Evolutionary conservation across 2,113 vertebrate species (phyloP).

Genomic region (Dunckerocampus dactyliophorus): DNA sequence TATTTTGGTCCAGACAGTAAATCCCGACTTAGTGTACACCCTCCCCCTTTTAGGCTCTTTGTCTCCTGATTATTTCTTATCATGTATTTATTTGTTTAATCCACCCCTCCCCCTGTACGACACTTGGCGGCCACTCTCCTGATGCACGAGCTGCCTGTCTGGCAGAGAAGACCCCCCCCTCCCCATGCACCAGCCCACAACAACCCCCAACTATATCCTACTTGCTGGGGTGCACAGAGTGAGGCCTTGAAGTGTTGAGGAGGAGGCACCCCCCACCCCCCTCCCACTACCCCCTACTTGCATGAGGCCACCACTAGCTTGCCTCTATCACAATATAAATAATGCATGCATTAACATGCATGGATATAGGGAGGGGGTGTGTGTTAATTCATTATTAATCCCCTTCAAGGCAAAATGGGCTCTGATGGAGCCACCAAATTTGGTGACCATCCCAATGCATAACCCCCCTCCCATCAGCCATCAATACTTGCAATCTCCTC

Average conservation of each 20-base stretch:
- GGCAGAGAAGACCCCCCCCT: constrained; percentile 50
- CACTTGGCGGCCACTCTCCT: constrained; percentile 64
- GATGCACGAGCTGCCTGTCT: constrained; percentile 67
- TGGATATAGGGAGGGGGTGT: constrained; percentile 35
- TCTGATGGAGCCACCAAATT: constrained; percentile 36
- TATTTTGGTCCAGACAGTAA: constrained; percentile 60
- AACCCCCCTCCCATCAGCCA: constrained; percentile 28
- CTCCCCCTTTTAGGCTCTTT: constrained; percentile 69
- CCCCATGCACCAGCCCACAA: constrained; percentile 46
- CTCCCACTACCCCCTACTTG: constrained; percentile 51
- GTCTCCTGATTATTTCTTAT: constrained; percentile 79
- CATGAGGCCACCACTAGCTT: constrained; percentile 65
- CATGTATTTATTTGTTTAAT: constrained; percentile 82
- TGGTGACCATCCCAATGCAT: constrained; percentile 35
- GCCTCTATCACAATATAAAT: constrained; percentile 77
- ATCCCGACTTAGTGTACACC: constrained; percentile 62
- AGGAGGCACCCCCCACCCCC: constrained; percentile 33
- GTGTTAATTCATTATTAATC: constrained; percentile 78
- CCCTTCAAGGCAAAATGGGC: constrained; percentile 65
- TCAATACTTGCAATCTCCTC: constrained; percentile 24
- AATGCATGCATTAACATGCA: constrained; percentile 79
- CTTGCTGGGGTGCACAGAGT: background rate
- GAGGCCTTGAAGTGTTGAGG: no score
- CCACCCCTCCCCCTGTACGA: constrained; percentile 68
- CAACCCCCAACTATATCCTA: constrained; percentile 49